phyloP scores from a whole-genome alignment of 2,113 vertebrate genomes.

The Gavialis gangeticus region DNA sequence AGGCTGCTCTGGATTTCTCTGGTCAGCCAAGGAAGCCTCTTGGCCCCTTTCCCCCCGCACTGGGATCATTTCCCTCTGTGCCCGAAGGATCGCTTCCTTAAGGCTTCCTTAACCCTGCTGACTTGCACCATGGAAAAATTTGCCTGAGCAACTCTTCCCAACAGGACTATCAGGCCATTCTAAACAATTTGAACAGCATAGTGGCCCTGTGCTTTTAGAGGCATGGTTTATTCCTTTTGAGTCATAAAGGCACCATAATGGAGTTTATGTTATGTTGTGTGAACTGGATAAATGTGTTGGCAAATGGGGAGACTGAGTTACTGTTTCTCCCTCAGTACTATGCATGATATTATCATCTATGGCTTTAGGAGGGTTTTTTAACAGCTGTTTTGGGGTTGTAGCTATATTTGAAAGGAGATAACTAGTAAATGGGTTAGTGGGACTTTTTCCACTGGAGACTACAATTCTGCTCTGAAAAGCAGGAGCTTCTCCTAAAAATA shows the following conservation, averaged over 20 bases:
- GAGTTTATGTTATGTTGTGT: neutral
- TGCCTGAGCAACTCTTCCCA: neutral
- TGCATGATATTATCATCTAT: no score
- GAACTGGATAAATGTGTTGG: neutral
- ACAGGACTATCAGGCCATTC: neutral
- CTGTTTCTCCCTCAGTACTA: neutral
- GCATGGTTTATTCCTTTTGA: neutral
- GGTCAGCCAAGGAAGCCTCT: no score
- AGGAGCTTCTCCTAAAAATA: neutral
- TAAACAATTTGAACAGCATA: neutral
- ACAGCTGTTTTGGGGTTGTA: neutral
- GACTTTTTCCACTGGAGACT: neutral
- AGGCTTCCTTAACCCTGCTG: neutral
- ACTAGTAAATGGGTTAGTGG: neutral
- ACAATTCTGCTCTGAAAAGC: neutral
- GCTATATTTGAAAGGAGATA: neutral
- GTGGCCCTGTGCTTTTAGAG: neutral
- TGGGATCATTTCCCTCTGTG: no score
- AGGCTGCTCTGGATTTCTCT: no score
- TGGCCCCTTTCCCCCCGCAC: no score
- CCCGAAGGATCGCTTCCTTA: no score
- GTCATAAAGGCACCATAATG: neutral
- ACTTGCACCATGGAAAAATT: neutral
- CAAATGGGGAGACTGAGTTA: neutral
- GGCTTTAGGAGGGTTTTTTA: neutral